Percentiles rank a stretch among this genome's conserved stretches.
These are phyloP conservation scores for Spea multiplicata DNA, from an alignment of 2,113 vertebrate species.

Conservation along the genomic window DNA sequence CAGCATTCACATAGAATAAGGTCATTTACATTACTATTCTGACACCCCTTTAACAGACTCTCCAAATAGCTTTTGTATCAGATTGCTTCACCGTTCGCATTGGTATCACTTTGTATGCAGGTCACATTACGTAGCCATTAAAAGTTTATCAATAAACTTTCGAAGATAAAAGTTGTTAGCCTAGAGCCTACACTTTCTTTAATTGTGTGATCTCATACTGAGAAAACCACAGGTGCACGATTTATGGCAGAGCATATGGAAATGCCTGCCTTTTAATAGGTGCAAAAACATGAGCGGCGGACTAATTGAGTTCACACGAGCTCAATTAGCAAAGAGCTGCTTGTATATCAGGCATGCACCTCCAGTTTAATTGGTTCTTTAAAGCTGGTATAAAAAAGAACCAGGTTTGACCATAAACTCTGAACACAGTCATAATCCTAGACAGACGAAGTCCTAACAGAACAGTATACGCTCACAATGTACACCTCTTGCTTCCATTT, in stretches of 20 bases:
- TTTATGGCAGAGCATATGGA: slow-evolving; percentile 2
- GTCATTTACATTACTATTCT: no score
- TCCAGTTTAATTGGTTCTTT: neutral
- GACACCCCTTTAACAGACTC: no score
- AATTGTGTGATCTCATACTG: neutral
- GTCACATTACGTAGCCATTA: neutral
- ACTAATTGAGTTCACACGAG: slow-evolving; percentile 1
- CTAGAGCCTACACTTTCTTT: neutral
- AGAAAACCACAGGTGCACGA: neutral
- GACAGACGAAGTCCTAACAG: no score
- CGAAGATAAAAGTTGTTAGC: neutral
- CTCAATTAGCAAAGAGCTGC: slow-evolving; percentile 6
- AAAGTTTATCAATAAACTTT: neutral
- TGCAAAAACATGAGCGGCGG: neutral
- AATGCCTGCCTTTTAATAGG: neutral
- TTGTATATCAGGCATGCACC: neutral
- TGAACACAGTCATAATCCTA: no score
- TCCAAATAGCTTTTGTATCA: no score
- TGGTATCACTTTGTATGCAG: no score
- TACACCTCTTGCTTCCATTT: no score
- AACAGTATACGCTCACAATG: no score
- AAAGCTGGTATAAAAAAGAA: no score
- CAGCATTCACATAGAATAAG: no score
- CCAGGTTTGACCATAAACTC: no score
- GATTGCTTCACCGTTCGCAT: no score